Conservation (phyloP, 2,888 invertebrate genomes). For the Lasioglossum zephyrum region DNA sequence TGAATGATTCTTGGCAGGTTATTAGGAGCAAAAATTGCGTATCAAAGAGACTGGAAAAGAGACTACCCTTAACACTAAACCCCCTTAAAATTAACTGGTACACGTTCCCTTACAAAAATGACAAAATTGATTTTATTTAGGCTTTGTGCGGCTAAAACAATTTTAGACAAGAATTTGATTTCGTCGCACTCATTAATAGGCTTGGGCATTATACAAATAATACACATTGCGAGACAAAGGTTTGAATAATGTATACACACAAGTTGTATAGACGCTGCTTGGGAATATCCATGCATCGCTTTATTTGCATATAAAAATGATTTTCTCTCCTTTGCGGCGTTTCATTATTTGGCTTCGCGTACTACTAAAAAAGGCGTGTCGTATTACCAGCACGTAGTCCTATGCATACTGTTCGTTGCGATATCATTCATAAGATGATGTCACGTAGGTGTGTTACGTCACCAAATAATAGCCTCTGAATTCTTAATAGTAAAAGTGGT, state of each 20-base stretch:
- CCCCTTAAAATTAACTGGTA: too few species aligned
- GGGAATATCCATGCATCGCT: background rate
- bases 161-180: background rate
- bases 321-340: background rate
- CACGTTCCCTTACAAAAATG: too few species aligned
- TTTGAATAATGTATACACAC: background rate
- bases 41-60: too few species aligned
- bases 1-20: too few species aligned
- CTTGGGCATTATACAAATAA: background rate
- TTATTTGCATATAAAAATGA: background rate
- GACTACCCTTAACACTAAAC: too few species aligned
- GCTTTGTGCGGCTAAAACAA: too few species aligned
- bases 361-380: background rate
- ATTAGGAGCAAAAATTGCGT: too few species aligned
- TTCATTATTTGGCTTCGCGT: background rate
- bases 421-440: background rate
- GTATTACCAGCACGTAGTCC: background rate
- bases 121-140: too few species aligned
- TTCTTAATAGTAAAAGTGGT: background rate
- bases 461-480: background rate
- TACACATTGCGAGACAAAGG: background rate
- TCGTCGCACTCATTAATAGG: background rate
- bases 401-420: background rate
- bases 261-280: background rate
- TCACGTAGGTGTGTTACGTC: background rate